Conservation (phyloP, 2,888 invertebrate genomes). For the Macroteleia sp. region DNA sequence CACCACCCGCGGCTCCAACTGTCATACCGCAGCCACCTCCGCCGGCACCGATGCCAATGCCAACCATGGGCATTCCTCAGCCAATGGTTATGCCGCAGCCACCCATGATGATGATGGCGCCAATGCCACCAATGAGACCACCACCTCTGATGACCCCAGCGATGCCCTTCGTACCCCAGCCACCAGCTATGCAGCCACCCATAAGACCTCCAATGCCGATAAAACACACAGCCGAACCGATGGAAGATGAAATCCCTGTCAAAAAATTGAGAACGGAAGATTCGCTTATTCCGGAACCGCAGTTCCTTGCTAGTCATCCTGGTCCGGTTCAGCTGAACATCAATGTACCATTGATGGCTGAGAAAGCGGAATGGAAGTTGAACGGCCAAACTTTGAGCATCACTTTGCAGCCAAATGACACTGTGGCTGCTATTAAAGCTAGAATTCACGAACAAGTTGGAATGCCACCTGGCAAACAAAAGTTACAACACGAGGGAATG, state of each 20-base stretch:
- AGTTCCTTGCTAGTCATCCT: conserved; percentile 90
- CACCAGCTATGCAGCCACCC: conserved; percentile 82
- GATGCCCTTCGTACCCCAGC: conserved; percentile 83
- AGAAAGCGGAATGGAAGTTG: conserved; percentile 97
- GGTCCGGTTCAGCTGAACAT: conserved; percentile 93
- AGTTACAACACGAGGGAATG: conserved; percentile 97
- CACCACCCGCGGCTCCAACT: conserved; percentile 82
- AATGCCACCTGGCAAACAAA: conserved; percentile 98
- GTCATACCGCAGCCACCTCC: conserved; percentile 78
- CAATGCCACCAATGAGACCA: conserved; percentile 84
- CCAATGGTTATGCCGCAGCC: conserved; percentile 85
- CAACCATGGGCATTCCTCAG: conserved; percentile 84
- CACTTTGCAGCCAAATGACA: conserved; percentile 90
- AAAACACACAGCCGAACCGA: conserved; percentile 84
- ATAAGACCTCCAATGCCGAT: conserved; percentile 76
- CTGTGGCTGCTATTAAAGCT: conserved; percentile 94
- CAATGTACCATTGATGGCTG: conserved; percentile 91
- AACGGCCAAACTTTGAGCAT: conserved; percentile 94
- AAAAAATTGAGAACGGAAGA: conserved; percentile 97
- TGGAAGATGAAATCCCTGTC: conserved; percentile 92
- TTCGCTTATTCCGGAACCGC: conserved; percentile 94
- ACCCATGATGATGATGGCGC: conserved; percentile 88
- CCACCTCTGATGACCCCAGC: conserved; percentile 76
- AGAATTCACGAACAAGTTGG: conserved; percentile 93
- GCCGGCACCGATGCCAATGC: conserved; percentile 80